Evolutionary conservation across 2,797 vertebrate genomes (phyloP).

Genomic region (Odontamblyopus lacepedii): DNA sequence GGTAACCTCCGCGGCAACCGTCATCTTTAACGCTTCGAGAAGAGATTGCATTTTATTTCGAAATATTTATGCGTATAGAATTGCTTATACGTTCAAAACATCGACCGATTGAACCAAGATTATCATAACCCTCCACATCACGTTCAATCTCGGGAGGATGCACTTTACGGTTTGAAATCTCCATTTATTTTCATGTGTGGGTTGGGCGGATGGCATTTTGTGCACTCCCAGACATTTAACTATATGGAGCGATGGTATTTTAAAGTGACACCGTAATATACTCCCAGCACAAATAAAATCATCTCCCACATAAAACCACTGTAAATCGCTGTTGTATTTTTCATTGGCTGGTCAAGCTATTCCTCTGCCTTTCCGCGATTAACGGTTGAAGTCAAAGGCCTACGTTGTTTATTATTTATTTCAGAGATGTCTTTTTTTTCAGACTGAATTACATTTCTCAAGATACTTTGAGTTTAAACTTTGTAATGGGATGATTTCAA

Average conservation of each 20-base stretch:
- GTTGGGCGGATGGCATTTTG: conserved; percentile 13
- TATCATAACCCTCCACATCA: not conserved
- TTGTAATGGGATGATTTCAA: too few relatives aligned
- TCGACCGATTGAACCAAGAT: not conserved
- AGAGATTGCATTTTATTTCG: not conserved
- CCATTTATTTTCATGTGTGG: conserved; percentile 29
- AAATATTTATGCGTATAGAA: not conserved
- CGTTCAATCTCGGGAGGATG: conserved; percentile 4
- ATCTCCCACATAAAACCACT: not conserved
- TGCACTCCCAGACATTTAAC: conserved; percentile 12
- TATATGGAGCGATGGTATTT: not conserved
- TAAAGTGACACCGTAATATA: conserved; percentile 3
- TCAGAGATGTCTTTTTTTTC: not conserved
- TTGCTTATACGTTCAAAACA: not conserved
- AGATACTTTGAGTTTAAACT: too few relatives aligned
- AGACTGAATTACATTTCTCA: too few relatives aligned
- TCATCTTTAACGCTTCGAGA: not conserved
- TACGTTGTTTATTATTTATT: conserved; percentile 38
- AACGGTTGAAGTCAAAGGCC: conserved; percentile 39
- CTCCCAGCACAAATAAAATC: conserved; percentile 7
- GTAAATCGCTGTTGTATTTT: not conserved
- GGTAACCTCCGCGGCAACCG: not conserved
- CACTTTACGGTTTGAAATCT: conserved; percentile 1
- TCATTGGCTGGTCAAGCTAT: not conserved
- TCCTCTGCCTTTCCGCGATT: conserved; percentile 22